These are phyloP conservation scores for Takifugu rubripes DNA, from an alignment of 2,797 vertebrate species.

Conservation along the genomic window DNA sequence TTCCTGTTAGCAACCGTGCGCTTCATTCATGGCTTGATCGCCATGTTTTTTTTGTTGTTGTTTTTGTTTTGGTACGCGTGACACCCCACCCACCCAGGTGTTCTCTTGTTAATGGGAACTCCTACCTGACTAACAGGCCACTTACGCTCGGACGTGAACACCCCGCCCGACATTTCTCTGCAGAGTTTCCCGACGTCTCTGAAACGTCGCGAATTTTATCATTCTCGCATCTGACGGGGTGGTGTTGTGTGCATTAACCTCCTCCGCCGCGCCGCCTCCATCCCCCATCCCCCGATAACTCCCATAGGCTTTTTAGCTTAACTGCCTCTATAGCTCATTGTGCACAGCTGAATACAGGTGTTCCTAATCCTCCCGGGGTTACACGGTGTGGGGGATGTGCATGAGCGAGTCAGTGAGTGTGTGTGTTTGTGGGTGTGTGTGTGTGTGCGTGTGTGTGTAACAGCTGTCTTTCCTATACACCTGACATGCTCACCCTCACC, in stretches of 20 bases:
- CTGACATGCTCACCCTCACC: conserved; percentile 41
- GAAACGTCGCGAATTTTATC: conserved; percentile 35
- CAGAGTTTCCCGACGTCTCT: conserved; percentile 41
- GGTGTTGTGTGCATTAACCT: conserved; percentile 33
- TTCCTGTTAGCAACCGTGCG: conserved; percentile 31
- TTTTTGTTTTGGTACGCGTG: conserved; percentile 7
- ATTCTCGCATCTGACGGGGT: conserved; percentile 43
- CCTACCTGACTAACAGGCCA: conserved; percentile 63
- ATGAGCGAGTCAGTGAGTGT: conserved; percentile 31
- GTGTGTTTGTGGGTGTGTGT: conserved; percentile 29
- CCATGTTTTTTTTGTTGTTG: conserved; percentile 29
- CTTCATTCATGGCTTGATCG: conserved; percentile 45
- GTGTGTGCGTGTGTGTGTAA: conserved; percentile 37
- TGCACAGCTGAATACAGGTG: conserved; percentile 74
- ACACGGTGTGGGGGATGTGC: conserved; percentile 37
- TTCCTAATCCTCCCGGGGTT: conserved; percentile 67
- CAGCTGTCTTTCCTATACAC: conserved; percentile 66
- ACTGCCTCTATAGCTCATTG: conserved; percentile 68
- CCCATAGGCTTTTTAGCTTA: conserved; percentile 62
- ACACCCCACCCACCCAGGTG: conserved; percentile 48
- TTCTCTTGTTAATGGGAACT: conserved; percentile 69
- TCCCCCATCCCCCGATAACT: conserved; percentile 53
- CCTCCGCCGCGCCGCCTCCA: conserved; percentile 18
- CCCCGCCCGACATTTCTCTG: conserved; percentile 45
- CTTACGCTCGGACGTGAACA: conserved; percentile 46